A percentile compares a stretch with the other conserved stretches of the same genome.
phyloP scores from a whole-genome alignment of 2,888 invertebrate genomes.

The Herminia tarsipennalis region DNA sequence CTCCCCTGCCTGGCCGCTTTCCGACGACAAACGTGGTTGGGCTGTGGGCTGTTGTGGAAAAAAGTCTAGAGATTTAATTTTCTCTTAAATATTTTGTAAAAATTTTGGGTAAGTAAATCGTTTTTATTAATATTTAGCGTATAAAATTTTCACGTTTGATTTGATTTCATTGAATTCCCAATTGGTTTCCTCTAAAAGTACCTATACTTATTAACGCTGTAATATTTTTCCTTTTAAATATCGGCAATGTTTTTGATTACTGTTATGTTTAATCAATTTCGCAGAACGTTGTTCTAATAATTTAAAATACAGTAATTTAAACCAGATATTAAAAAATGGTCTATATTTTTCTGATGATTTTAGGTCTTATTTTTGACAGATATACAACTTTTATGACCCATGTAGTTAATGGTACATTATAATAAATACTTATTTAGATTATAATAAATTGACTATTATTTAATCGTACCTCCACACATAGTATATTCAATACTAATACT shows the following conservation, averaged over 20 bases:
- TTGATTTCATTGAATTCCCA: background rate
- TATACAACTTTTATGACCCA: too few species aligned
- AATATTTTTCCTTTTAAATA: background rate
- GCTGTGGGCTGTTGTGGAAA: conserved; percentile 23
- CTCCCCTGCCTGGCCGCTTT: conserved; percentile 45
- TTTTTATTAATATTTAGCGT: background rate
- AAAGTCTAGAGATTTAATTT: conserved; percentile 4
- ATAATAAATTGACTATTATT: too few species aligned
- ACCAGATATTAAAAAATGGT: too few species aligned
- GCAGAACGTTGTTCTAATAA: background rate
- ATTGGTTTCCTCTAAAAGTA: background rate
- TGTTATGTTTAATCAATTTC: background rate
- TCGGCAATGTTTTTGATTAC: background rate
- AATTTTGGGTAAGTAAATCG: background rate
- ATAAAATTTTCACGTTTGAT: background rate
- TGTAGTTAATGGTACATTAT: too few species aligned
- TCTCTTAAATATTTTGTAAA: background rate
- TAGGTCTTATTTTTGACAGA: too few species aligned
- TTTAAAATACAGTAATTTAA: background rate
- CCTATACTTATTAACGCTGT: background rate
- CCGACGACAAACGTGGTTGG: conserved; percentile 41
- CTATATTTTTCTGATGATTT: too few species aligned
- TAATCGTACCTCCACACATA: too few species aligned
- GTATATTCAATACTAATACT: too few species aligned
- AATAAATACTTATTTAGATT: too few species aligned